Evolutionary conservation across 2,797 vertebrate species (phyloP).

Genomic region (Heliangelus exortis): DNA sequence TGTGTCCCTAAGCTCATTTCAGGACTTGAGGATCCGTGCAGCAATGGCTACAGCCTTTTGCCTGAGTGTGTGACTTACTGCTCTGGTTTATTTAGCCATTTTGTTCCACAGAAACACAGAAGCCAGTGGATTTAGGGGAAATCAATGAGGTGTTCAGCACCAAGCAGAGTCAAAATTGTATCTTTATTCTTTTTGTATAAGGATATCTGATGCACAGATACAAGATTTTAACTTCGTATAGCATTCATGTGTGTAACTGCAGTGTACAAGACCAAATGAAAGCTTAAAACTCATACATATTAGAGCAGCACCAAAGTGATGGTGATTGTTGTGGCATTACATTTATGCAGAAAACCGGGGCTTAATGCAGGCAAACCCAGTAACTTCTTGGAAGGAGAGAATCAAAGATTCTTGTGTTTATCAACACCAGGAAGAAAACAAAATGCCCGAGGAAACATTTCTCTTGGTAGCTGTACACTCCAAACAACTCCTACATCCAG

Average conservation of each 20-base stretch:
- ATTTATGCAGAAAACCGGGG: not conserved
- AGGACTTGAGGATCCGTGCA: conserved; percentile 34
- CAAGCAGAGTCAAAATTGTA: not conserved
- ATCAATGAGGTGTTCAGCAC: conserved; percentile 27
- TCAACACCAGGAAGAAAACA: not conserved
- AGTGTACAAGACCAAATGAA: not conserved
- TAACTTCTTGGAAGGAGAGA: not conserved
- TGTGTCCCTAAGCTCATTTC: conserved; percentile 81
- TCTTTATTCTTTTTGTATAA: not conserved
- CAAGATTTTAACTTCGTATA: not conserved
- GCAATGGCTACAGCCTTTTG: conserved; percentile 26
- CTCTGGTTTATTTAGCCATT: conserved; percentile 17
- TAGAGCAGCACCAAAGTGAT: not conserved
- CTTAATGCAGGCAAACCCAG: not conserved
- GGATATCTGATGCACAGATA: not conserved
- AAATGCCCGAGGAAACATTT: not conserved
- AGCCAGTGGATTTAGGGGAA: conserved; percentile 20
- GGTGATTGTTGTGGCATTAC: not conserved
- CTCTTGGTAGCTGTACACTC: not conserved
- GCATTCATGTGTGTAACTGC: not conserved
- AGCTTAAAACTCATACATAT: not conserved
- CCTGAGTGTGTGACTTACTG: conserved; percentile 35
- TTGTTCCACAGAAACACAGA: conserved; percentile 8
- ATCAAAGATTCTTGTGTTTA: not conserved
- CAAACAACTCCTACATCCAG: not conserved